Conservation (phyloP, 2,797 vertebrate genomes). For the Propithecus perrieri region DNA sequence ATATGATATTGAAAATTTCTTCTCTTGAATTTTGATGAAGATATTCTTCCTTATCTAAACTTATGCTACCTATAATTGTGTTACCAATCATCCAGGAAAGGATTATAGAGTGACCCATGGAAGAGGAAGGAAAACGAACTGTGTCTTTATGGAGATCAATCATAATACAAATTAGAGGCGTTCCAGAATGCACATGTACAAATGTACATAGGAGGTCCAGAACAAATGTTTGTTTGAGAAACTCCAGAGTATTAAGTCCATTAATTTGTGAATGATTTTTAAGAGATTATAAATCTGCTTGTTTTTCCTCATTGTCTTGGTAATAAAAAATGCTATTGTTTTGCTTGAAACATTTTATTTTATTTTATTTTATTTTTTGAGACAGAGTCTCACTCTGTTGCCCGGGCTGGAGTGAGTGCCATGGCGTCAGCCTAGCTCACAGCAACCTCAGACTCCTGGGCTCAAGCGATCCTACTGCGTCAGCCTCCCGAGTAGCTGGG, state of each 20-base stretch:
- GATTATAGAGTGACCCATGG: not conserved
- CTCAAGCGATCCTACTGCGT: no score
- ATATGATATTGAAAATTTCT: not conserved
- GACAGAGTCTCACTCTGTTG: no score
- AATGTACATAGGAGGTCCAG: not conserved
- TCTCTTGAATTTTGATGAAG: not conserved
- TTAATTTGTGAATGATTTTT: not conserved
- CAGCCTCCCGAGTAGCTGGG: no score
- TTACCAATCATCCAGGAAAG: not conserved
- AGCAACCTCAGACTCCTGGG: no score
- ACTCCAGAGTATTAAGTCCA: not conserved
- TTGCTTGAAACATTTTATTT: not conserved
- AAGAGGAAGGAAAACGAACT: not conserved
- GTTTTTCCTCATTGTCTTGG: not conserved
- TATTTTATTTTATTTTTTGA: no score
- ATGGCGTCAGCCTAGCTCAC: no score
- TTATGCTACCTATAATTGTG: not conserved
- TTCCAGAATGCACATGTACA: not conserved
- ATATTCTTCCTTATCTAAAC: not conserved
- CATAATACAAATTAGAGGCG: not conserved
- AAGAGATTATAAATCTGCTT: not conserved
- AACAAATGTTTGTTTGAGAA: not conserved
- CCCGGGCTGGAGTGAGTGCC: no score
- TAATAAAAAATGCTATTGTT: not conserved
- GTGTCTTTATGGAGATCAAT: not conserved